Conservation (phyloP, 2,888 invertebrate genomes). For the Pseudococcus jackbeardsleyi region DNA sequence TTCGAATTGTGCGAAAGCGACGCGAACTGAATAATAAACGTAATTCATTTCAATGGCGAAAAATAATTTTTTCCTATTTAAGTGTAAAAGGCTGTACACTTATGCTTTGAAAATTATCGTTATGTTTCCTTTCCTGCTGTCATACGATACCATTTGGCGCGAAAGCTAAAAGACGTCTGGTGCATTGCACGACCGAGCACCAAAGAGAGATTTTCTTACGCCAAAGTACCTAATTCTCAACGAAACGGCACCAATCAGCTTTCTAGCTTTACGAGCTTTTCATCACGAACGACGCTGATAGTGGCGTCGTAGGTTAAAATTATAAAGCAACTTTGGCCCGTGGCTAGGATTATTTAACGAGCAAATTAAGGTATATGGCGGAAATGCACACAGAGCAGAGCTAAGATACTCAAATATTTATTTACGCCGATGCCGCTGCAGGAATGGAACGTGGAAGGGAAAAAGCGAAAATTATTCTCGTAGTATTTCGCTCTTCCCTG, state of each 20-base stretch:
- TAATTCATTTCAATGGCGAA: background rate
- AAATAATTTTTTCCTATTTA: background rate
- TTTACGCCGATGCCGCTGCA: background rate
- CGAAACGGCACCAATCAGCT: background rate
- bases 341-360: constrained; percentile 32
- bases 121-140: too few relatives aligned
- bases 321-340: constrained; percentile 6
- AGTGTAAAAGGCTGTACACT: too few relatives aligned
- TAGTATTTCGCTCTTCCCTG: background rate
- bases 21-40: background rate
- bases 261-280: background rate
- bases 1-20: background rate
- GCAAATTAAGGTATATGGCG: constrained; percentile 16
- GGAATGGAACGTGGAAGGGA: background rate
- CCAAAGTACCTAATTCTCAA: background rate
- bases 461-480: background rate
- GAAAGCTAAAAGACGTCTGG: too few relatives aligned
- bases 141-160: too few relatives aligned
- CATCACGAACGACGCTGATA: background rate
- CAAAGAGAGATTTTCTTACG: background rate
- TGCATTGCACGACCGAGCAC: background rate
- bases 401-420: constrained; percentile 28
- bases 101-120: too few relatives aligned
- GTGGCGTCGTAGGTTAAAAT: background rate
- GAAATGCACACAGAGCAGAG: background rate